These are phyloP conservation scores for Notamacropus eugenii DNA, from an alignment of 2,797 vertebrate species.

Conservation along the genomic window DNA sequence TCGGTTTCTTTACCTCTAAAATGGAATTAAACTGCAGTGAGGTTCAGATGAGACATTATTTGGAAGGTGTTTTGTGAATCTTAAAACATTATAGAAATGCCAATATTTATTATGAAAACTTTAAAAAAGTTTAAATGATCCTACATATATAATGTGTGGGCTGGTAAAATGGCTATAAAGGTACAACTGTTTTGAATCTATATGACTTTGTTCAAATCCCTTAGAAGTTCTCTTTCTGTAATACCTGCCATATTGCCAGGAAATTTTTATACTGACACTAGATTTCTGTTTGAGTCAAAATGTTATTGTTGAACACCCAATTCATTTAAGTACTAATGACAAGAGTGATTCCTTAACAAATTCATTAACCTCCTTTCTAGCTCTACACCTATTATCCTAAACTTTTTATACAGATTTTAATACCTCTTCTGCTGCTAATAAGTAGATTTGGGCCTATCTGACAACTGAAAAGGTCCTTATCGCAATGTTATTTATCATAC, in stretches of 20 bases:
- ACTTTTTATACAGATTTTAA: no score
- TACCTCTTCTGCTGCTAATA: no score
- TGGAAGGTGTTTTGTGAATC: background rate
- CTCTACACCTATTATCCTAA: no score
- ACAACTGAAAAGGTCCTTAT: no score
- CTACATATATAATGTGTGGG: background rate
- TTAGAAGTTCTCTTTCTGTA: background rate
- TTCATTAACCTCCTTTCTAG: no score
- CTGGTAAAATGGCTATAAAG: background rate
- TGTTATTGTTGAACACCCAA: background rate
- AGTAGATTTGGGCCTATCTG: no score
- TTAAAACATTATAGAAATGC: conserved; percentile 1
- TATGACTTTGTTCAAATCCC: background rate
- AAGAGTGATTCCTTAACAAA: background rate
- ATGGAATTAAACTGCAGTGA: background rate
- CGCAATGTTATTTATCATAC: no score
- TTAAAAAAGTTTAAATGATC: conserved; percentile 22
- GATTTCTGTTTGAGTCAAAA: background rate
- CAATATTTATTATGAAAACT: conserved; percentile 10
- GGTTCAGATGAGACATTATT: background rate
- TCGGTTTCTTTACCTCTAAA: background rate
- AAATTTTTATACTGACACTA: conserved; percentile 31
- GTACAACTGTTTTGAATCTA: background rate
- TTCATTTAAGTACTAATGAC: background rate
- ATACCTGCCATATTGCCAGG: background rate